phyloP scores from a whole-genome alignment of 2,888 invertebrate species.

The Ptychoptera contaminata region DNA sequence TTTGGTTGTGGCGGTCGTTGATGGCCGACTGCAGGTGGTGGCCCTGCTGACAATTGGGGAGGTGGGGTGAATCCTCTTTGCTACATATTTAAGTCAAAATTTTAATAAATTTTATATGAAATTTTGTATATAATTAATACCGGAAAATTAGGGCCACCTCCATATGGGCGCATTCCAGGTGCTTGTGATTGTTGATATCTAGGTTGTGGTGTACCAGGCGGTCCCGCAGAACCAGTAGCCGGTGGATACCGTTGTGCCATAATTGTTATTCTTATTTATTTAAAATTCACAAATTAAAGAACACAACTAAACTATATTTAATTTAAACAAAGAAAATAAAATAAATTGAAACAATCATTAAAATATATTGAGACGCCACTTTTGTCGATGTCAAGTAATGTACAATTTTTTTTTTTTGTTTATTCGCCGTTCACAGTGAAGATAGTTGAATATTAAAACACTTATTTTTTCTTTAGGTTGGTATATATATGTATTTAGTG shows the following conservation, averaged over 20 bases:
- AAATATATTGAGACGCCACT: too few relatives aligned
- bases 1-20: slow-evolving; percentile 34
- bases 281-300: too few relatives aligned
- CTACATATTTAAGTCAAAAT: slow-evolving; percentile 25
- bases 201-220: slow-evolving; percentile 22
- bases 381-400: too few relatives aligned
- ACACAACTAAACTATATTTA: too few relatives aligned
- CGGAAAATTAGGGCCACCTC: slow-evolving; percentile 53
- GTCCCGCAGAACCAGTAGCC: slow-evolving; percentile 12
- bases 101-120: slow-evolving; percentile 2
- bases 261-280: background rate
- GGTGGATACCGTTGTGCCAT: slow-evolving; percentile 15
- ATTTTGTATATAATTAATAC: slow-evolving; percentile 31
- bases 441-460: too few relatives aligned
- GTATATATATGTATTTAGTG: too few relatives aligned
- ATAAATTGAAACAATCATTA: too few relatives aligned
- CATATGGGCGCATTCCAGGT: slow-evolving; percentile 27
- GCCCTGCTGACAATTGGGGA: slow-evolving; percentile 38
- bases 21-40: slow-evolving; percentile 36
- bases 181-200: slow-evolving; percentile 26
- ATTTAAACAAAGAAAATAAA: too few relatives aligned
- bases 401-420: too few relatives aligned
- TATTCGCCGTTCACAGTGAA: too few relatives aligned
- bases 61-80: slow-evolving; percentile 55
- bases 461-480: too few relatives aligned